Evolutionary conservation across 2,888 invertebrate species (phyloP).

Genomic region (Noctua janthina): DNA sequence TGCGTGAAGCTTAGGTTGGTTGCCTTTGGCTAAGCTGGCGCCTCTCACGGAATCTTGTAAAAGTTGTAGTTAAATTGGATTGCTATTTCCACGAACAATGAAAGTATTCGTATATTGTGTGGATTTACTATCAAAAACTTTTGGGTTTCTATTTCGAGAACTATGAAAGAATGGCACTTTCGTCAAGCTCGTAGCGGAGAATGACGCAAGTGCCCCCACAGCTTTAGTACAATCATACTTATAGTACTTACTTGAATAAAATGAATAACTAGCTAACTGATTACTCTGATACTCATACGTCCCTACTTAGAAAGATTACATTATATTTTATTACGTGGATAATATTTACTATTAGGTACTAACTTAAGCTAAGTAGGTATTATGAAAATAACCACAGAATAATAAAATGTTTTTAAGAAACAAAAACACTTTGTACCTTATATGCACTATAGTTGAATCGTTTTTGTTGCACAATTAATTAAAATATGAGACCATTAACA

Average conservation of each 20-base stretch:
- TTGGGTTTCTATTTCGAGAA: conserved; percentile 61
- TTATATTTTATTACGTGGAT: conserved; percentile 25
- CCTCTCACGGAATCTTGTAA: conserved; percentile 50
- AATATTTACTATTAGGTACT: background rate
- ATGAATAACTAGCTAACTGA: conserved; percentile 10
- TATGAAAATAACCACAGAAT: conserved; percentile 15
- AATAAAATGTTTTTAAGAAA: conserved; percentile 13
- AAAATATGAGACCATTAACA: conserved; percentile 3
- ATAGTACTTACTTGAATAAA: background rate
- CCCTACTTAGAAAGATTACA: conserved; percentile 23
- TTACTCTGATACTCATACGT: conserved; percentile 1
- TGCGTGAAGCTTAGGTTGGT: conserved; percentile 53
- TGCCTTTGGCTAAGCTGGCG: conserved; percentile 51
- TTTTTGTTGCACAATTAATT: conserved; percentile 5
- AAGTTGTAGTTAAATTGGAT: conserved; percentile 66
- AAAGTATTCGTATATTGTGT: conserved; percentile 49
- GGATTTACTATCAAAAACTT: conserved; percentile 61
- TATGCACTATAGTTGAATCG: background rate
- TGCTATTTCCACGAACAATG: conserved; percentile 51
- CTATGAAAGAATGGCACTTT: conserved; percentile 64
- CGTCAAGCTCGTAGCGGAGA: conserved; percentile 41
- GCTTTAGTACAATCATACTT: conserved; percentile 54
- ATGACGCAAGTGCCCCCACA: conserved; percentile 43
- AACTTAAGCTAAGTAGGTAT: conserved; percentile 14
- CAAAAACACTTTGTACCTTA: conserved; percentile 1